Evolutionary conservation across 2,113 vertebrate genomes (phyloP), one percentile per base, ranked within the genome.

Genomic region (Elgaria multicarinata): DNA sequence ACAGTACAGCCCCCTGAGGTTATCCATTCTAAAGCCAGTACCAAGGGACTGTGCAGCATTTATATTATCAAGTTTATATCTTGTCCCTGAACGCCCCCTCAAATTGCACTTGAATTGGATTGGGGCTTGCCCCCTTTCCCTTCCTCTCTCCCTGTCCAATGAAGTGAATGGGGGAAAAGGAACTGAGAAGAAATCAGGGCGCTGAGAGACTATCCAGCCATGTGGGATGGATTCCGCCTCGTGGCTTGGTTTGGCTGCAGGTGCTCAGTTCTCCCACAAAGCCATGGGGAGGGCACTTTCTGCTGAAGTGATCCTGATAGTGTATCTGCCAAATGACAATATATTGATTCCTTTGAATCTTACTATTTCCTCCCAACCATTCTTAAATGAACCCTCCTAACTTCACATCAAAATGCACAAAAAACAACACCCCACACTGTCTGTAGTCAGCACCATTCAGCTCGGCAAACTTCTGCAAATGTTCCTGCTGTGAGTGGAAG

Each of bases 71-170:
- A 69, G 67, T 90, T n/a, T 86, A n/a, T 64, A 62, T 86, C 84
- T 81, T 64, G n/a, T 90, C 84, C 77, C 89, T 50, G 82, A 81
- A 80, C 4, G 53, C 36, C n/a, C 76, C 89, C 67, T 86, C 82
- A 62, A 80, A 90, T 82, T 86, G 66, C 89, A 90, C 78, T 89
- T 89, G 72, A 39, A 69, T 85, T 69, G n/a, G 88, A 78, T 46
- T 50, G 83, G 82, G 74, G 36, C 83, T 10, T 67, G 46, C 82
- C 75, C 86, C 33, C 50, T 69, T 83, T 44, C 39, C 46, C 80
- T 89, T 89, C 53, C 81, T 75, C 72, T 83, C 81, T 85, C 88
- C 82, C 46, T 78, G 74, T 77, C 71, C 82, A 89, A 77, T 85
- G 82, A 85, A 67, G 74, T 85, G 82, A 89, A 89, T 84, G 82